Percentiles rank a stretch among this genome's conserved stretches.
These are phyloP conservation scores for Apodemus agrarius DNA, from an alignment of 2,797 vertebrate species.

Conservation along the genomic window DNA sequence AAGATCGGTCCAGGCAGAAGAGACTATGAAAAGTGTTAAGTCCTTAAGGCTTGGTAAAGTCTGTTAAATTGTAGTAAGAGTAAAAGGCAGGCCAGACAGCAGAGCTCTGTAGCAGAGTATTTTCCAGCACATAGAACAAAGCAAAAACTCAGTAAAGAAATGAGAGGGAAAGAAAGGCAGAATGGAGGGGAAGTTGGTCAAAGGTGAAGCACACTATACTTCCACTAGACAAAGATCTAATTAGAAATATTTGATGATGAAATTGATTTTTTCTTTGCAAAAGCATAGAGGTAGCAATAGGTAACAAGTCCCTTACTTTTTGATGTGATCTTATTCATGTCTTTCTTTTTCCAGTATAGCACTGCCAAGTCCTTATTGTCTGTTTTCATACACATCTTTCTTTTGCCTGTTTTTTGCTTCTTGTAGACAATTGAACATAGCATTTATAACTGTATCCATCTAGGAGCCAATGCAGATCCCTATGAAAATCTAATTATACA, in stretches of 20 bases:
- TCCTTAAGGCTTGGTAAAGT: not conserved
- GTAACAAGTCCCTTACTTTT: not conserved
- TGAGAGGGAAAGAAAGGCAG: not conserved
- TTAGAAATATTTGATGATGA: not conserved
- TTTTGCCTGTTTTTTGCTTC: not conserved
- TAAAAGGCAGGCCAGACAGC: not conserved
- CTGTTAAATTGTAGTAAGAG: not conserved
- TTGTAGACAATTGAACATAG: not conserved
- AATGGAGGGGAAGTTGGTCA: not conserved
- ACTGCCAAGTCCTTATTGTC: not conserved
- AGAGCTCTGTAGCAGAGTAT: not conserved
- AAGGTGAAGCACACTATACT: not conserved
- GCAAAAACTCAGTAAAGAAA: not conserved
- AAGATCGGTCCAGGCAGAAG: not conserved
- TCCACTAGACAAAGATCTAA: not conserved
- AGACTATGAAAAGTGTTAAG: not conserved
- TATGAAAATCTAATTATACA: not conserved
- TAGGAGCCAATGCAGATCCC: not conserved
- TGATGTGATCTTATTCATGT: not conserved
- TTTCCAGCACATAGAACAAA: not conserved
- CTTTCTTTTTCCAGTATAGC: not conserved
- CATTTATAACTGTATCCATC: not conserved
- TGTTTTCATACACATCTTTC: not conserved
- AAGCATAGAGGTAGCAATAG: not conserved
- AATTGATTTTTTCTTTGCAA: not conserved